Percentiles rank a stretch among this genome's conserved stretches.
Evolutionary conservation across 1,140 invertebrate genomes (phyloP).

Genomic region (Triops cancriformis): DNA sequence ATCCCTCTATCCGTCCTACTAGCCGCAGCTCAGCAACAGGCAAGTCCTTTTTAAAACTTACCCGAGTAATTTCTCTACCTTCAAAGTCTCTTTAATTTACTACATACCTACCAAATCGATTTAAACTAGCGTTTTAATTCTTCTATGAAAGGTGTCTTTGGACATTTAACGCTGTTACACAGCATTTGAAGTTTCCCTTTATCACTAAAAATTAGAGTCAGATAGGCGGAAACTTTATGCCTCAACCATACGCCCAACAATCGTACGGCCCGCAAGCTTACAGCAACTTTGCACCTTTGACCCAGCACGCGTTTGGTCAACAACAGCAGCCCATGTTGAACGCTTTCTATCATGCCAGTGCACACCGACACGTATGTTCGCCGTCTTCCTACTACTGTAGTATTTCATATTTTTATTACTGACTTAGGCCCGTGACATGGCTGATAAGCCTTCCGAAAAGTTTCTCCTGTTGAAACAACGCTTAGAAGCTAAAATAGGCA

Average conservation of each 20-base stretch:
- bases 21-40: not conserved
- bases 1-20: not conserved
- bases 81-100: not conserved
- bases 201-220: not conserved
- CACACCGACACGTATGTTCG: not conserved
- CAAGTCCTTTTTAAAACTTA: not conserved
- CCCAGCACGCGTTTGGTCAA: not conserved
- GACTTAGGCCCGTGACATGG: not conserved
- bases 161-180: no score
- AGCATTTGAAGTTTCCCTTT: not conserved
- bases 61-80: not conserved
- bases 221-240: not conserved
- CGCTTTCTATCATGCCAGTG: not conserved
- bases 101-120: no score
- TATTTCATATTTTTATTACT: not conserved
- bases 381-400: not conserved
- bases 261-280: not conserved
- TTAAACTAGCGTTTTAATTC: no score
- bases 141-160: no score
- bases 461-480: not conserved
- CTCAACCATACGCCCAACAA: not conserved
- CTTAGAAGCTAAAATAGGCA: constrained; percentile 10
- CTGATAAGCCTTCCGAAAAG: not conserved
- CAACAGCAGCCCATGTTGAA: not conserved
- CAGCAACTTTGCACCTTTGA: not conserved